Base-by-base conservation (phyloP, 2,888 invertebrate genomes). In the Endomychus coccineus region DNA sequence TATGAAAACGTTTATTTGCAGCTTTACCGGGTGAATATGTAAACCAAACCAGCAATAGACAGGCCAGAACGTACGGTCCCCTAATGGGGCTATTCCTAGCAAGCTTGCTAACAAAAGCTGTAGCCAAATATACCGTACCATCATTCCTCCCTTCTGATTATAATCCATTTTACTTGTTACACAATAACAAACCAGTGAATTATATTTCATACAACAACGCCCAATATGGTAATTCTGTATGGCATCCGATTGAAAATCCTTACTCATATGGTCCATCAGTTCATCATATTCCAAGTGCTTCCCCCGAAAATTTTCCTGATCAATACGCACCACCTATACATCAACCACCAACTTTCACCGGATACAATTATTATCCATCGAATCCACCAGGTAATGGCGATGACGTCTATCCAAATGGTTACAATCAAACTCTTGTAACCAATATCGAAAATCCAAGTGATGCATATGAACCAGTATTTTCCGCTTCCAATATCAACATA, bases 31-130 rank as follows among this genome's bases (percentile, higher is more conserved):
- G n/a, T n/a, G n/a, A n/a, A n/a, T n/a, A n/a, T n/a, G n/a, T n/a
- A n/a, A n/a, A n/a, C n/a, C n/a, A n/a, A 2, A 33, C 28, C 17
- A 28, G 16, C 10, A 22, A 36, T 27, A 33, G 40, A 15, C 40
- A 40, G 11, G 23, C 38, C n/a, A 22, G 40, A n/a, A 36, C 36
- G 5, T 52, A 46, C 25, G 49, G 51, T 7, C 54, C 54, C 4
- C 24, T 56, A 4, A 14, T 54, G 21, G 50, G 48, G 13, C 29
- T 54, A 4, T 43, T 56, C n/a, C 34, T 55, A 21, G 49, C 50
- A n/a, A 51, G 49, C 36, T 36, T 55, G 10, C 27, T 53, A 17
- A 45, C 50, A 1, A 49, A 50, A 25, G 46, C 43, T 5, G 49
- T 44, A 15, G 54, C 54, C 3, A 56, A 52, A 40, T 54, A 43